These are phyloP conservation scores for Stomatorhinus ivindoensis DNA, from an alignment of 2,113 vertebrate genomes.

Conservation along the genomic window DNA sequence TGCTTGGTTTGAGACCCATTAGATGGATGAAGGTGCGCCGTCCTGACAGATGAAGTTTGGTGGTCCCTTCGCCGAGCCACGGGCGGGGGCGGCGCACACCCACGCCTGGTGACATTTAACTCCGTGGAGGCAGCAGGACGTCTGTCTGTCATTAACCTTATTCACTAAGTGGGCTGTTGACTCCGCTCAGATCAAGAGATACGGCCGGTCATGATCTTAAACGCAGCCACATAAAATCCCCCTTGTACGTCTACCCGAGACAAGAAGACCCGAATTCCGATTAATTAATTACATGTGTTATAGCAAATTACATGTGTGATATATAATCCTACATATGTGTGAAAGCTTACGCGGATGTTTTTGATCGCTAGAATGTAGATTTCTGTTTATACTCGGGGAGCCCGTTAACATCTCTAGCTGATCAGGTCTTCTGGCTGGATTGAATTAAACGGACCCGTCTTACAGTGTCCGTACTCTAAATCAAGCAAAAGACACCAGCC, in stretches of 20 bases:
- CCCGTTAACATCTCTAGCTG: not conserved
- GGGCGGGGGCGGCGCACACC: not conserved
- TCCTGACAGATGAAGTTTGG: not conserved
- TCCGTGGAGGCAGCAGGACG: not conserved
- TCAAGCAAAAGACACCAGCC: not conserved
- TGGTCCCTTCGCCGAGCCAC: not conserved
- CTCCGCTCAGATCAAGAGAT: not conserved
- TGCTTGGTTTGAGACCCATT: not conserved
- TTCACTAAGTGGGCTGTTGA: not conserved
- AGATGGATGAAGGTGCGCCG: not conserved
- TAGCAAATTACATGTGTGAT: not conserved
- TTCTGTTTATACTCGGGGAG: not conserved
- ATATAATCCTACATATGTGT: not conserved
- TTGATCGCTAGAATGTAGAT: not conserved
- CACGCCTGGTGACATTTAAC: constrained; percentile 17
- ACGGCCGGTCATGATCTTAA: not conserved
- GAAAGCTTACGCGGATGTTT: not conserved
- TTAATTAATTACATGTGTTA: not conserved
- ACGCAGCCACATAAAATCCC: not conserved
- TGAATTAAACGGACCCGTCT: not conserved
- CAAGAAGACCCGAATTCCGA: not conserved
- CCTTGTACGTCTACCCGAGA: not conserved
- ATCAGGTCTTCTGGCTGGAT: not conserved
- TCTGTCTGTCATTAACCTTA: not conserved
- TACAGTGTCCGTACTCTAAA: not conserved